A percentile compares a stretch with the other conserved stretches of the same genome.
Evolutionary conservation across 2,113 vertebrate genomes (phyloP).

Genomic region (Menura novaehollandiae): DNA sequence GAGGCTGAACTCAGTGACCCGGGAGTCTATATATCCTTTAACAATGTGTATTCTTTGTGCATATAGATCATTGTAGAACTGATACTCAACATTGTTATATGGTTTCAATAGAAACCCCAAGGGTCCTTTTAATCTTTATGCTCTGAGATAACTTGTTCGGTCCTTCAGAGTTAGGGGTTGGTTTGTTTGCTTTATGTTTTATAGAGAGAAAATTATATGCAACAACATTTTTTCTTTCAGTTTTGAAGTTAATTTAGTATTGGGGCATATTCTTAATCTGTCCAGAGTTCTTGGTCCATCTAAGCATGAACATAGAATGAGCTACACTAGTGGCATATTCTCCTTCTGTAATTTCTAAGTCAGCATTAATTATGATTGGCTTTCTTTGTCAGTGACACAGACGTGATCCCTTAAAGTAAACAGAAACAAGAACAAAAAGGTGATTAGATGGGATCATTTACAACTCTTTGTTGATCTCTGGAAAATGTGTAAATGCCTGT

Average conservation of each 20-base stretch:
- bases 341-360: background rate
- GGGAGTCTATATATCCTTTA: conserved; percentile 13
- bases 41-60: background rate
- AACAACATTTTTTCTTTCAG: background rate
- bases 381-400: background rate
- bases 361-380: background rate
- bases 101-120: background rate
- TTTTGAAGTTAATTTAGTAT: background rate
- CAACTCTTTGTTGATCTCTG: background rate
- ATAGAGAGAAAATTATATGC: background rate
- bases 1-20: background rate
- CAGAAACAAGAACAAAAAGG: background rate
- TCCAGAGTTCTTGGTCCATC: background rate
- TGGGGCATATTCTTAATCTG: background rate
- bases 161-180: background rate
- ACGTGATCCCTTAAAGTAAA: background rate
- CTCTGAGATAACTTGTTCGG: background rate
- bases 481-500: background rate
- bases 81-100: background rate
- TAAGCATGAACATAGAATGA: background rate
- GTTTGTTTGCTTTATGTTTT: background rate
- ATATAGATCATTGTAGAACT: background rate
- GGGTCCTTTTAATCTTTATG: background rate
- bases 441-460: background rate
- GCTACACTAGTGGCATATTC: background rate